Evolutionary conservation across 2,113 vertebrate genomes (phyloP), one percentile per base, ranked within the genome.

Genomic region (Elgaria multicarinata): DNA sequence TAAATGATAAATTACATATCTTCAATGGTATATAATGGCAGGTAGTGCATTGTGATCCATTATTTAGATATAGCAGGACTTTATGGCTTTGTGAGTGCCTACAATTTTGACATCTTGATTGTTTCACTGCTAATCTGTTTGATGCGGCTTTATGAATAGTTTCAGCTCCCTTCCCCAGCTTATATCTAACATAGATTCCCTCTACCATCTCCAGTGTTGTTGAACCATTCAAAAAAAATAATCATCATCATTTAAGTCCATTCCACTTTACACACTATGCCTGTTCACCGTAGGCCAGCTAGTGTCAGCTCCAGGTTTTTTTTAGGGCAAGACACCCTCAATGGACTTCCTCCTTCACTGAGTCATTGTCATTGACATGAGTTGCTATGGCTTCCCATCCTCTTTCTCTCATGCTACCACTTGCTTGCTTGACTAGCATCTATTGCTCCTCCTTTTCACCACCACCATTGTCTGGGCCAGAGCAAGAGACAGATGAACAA

Each of bases 11-110:
- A 95, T 91, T 93, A 84, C 83, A 1, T 80, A 87, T 53, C 72
- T 92, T 92, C 92, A 94, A 87, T 74, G 55, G 93, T 91, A 93
- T 95, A 94, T 93, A 93, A 92, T 72, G 82, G 82, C 87, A 87
- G 78, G 12, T 58, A 74, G 88, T 86, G 71, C 90, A 91, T 16
- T 83, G 81, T 90, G 79, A 46, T 95, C 55, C 83, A 82, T 91
- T 94, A 83, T 91, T 88, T 87, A 79, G 74, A 91, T 93, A 90
- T 44, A 74, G 88, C 62, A 62, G 83, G 81, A 93, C 71, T 31
- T 78, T 89, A 90, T 92, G 89, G 74, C 91, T 76, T 72, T 58
- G 85, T 85, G 74, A 96, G 79, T 87, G 92, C 90, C 71, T 89
- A 39, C 80, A 92, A 86, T n/a, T 75, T 50, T 13, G 28, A 93